Base-by-base conservation (phyloP, 2,888 invertebrate genomes). In the Seira ritae region DNA sequence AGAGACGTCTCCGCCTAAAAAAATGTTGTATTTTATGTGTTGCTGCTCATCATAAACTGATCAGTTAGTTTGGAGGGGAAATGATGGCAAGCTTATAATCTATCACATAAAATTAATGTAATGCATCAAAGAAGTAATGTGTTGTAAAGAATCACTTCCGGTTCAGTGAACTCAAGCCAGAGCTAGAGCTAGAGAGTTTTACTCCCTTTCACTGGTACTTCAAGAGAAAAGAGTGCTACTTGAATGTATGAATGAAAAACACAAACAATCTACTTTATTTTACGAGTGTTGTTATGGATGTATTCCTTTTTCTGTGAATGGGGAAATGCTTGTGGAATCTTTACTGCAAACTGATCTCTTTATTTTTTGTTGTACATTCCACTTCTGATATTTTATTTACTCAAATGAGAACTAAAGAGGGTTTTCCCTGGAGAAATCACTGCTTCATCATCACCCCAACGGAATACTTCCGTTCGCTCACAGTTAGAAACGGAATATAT, bases 371-470 rank as follows among this genome's bases (percentile, higher is more conserved):
- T n/a, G n/a, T n/a, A n/a, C n/a, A n/a, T n/a, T 12, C 12, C 42
- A 42, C 12, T 42, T 12, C 42, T 42, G 6, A 42, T 12, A 42
- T 42, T 42, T 42, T 42, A 42, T 42, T 42, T 42, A 42, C 42
- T 42, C 42, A 42, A 42, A 42, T 42, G 42, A 42, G 42, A 42
- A 50, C 42, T 12, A 67, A 24, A 50, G 60, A 24, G 50, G 62
- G 46, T 65, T 62, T 73, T 85, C 88, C 87, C 88, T 68, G 76
- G 89, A 87, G 89, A 89, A 88, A 89, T 89, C 87, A 89, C 86
- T 84, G 81, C 82, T 87, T 87, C 88, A 87, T 87, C 86, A 84
- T 80, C 83, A 82, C 83, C 83, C 83, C 78, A 15, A 17, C 20
- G 82, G 85, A 86, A 85, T 86, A 77, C 79, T 65, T 77, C 84